phyloP scores from a whole-genome alignment of 2,113 vertebrate genomes.

The Notarius quadriscutis region DNA sequence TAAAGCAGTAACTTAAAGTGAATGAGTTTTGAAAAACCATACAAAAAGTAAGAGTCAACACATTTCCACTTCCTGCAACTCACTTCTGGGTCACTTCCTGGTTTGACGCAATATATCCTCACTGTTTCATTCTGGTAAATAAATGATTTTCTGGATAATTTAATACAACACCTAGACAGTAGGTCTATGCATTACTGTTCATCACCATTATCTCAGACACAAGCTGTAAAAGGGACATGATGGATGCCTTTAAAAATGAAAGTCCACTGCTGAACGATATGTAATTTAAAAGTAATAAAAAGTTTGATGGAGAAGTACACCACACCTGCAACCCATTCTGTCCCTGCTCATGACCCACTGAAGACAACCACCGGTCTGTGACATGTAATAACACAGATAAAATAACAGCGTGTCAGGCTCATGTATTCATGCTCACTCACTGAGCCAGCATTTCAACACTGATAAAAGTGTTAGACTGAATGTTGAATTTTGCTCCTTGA shows the following conservation, averaged over 20 bases:
- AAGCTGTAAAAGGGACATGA: background rate
- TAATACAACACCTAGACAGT: background rate
- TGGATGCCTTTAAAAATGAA: slow-evolving; percentile 7
- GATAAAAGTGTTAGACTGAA: slow-evolving; percentile 21
- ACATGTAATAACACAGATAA: slow-evolving; percentile 33
- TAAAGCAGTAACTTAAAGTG: background rate
- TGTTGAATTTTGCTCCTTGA: slow-evolving; percentile 7
- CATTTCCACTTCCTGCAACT: background rate
- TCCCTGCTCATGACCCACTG: slow-evolving; percentile 14
- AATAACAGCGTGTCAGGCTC: slow-evolving; percentile 13
- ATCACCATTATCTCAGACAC: background rate
- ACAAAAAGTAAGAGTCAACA: background rate
- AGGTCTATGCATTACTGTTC: background rate
- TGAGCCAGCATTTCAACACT: slow-evolving; percentile 17
- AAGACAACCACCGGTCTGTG: slow-evolving; percentile 19
- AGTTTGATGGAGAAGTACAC: slow-evolving; percentile 32
- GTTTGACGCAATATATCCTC: background rate
- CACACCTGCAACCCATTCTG: slow-evolving; percentile 22
- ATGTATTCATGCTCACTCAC: background rate
- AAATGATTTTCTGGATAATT: background rate
- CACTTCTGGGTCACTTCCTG: background rate
- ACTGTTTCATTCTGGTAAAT: background rate
- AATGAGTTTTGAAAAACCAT: background rate
- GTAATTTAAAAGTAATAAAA: slow-evolving; percentile 33
- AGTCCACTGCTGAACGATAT: slow-evolving; percentile 15